A percentile compares a stretch with the other conserved stretches of the same genome.
phyloP scores from a whole-genome alignment of 2,888 invertebrate species.

The Ophioninae sp. region DNA sequence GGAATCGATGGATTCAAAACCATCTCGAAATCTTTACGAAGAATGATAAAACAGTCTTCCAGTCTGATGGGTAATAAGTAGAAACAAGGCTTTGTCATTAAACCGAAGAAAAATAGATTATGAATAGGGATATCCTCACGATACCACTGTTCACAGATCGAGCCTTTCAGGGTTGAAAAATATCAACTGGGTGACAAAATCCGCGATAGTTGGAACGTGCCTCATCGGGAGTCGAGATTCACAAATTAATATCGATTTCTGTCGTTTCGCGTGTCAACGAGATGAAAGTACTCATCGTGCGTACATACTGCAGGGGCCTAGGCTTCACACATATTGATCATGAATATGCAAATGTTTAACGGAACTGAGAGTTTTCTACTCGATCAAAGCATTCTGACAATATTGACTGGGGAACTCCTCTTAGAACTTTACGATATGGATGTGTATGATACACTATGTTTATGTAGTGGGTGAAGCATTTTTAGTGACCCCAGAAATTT shows the following conservation, averaged over 20 bases:
- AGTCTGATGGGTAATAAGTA: no score
- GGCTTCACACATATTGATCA: constrained; percentile 61
- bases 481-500: no score
- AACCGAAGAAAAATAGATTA: no score
- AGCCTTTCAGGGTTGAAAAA: constrained; percentile 44
- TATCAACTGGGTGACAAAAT: constrained; percentile 54
- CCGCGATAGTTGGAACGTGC: constrained; percentile 42
- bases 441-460: neutral
- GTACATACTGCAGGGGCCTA: constrained; percentile 5
- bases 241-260: constrained; percentile 67
- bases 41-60: no score
- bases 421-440: constrained; percentile 2
- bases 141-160: neutral
- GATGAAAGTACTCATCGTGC: constrained; percentile 14
- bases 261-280: constrained; percentile 11
- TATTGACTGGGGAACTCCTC: constrained; percentile 63
- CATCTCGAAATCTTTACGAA: no score
- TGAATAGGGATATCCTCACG: neutral
- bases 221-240: constrained; percentile 56
- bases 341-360: constrained; percentile 72
- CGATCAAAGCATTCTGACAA: constrained; percentile 65
- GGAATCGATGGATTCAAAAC: no score
- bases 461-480: no score
- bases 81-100: no score
- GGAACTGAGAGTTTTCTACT: constrained; percentile 54